Percentiles rank a stretch among this genome's conserved stretches.
phyloP scores from a whole-genome alignment of 1,140 invertebrate genomes.

The Dendrolimus kikuchii region DNA sequence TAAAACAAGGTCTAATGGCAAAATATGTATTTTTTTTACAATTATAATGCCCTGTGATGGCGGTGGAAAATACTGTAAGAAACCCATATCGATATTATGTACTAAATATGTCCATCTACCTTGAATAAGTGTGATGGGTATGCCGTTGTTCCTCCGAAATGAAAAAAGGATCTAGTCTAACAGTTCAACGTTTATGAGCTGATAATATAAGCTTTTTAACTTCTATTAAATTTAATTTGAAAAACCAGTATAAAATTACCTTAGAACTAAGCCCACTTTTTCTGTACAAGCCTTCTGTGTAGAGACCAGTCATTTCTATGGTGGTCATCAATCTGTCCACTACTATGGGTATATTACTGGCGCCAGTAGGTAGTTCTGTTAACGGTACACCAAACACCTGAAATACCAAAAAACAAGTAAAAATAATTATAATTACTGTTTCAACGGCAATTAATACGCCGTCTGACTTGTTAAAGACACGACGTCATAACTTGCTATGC shows the following conservation, averaged over 20 bases:
- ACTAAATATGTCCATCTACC: too few relatives aligned
- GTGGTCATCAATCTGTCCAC: slow-evolving; percentile 90
- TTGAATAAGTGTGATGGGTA: too few relatives aligned
- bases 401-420: slow-evolving; percentile 8
- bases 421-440: not conserved
- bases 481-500: too few relatives aligned
- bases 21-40: too few relatives aligned
- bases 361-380: slow-evolving; percentile 80
- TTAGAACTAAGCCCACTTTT: slow-evolving; percentile 92
- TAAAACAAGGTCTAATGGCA: too few relatives aligned
- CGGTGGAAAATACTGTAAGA: too few relatives aligned
- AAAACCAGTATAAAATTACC: slow-evolving; percentile 26
- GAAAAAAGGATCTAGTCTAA: too few relatives aligned
- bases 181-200: too few relatives aligned
- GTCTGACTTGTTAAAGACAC: not conserved
- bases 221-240: not conserved
- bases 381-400: slow-evolving; percentile 86
- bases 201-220: too few relatives aligned
- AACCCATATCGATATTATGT: too few relatives aligned
- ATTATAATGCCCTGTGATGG: too few relatives aligned
- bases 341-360: slow-evolving; percentile 87
- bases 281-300: slow-evolving; percentile 94
- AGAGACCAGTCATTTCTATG: slow-evolving; percentile 93
- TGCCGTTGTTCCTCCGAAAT: too few relatives aligned
- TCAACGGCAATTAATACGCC: not conserved